These are phyloP conservation scores for Caenorhabditis zanzibari DNA, from an alignment of 2,888 invertebrate species.

Conservation along the genomic window DNA sequence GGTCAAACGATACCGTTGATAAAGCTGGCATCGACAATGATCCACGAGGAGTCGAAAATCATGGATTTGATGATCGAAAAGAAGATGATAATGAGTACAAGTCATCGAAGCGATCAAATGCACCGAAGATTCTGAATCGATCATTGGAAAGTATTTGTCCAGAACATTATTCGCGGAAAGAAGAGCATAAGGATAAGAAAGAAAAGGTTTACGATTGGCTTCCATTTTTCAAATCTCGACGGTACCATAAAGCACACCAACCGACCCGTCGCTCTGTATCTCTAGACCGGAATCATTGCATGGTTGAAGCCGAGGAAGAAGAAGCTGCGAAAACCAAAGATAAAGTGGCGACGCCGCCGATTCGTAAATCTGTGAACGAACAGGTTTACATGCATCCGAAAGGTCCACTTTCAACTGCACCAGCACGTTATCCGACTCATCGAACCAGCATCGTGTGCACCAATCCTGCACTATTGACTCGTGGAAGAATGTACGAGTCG, in stretches of 20 bases:
- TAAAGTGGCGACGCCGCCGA: slow-evolving; percentile 17
- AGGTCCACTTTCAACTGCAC: slow-evolving; percentile 14
- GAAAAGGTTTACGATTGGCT: slow-evolving; percentile 63
- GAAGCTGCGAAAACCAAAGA: slow-evolving; percentile 7
- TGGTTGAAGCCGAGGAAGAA: slow-evolving; percentile 28
- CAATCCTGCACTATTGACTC: slow-evolving; percentile 23
- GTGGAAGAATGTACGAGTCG: slow-evolving; percentile 60
- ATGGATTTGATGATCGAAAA: slow-evolving; percentile 52
- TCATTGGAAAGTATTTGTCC: slow-evolving; percentile 40
- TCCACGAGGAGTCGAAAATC: slow-evolving; percentile 46
- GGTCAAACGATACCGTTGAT: slow-evolving; percentile 57
- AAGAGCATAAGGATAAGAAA: slow-evolving; percentile 12
- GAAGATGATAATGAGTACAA: slow-evolving; percentile 17
- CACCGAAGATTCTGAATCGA: slow-evolving; percentile 44
- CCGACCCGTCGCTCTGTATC: slow-evolving; percentile 54
- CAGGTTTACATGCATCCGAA: slow-evolving; percentile 46
- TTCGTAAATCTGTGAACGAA: slow-evolving; percentile 15
- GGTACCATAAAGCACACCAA: slow-evolving; percentile 36
- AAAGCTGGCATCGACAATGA: slow-evolving; percentile 23
- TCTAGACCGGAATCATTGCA: slow-evolving; percentile 54
- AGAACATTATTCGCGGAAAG: neutral
- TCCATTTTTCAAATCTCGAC: slow-evolving; percentile 60
- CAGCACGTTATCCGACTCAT: slow-evolving; percentile 19
- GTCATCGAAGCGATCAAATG: neutral
- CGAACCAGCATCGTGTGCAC: slow-evolving; percentile 19